Base-by-base conservation (phyloP, 2,113 vertebrate species). In the Harpagus bidentatus region DNA sequence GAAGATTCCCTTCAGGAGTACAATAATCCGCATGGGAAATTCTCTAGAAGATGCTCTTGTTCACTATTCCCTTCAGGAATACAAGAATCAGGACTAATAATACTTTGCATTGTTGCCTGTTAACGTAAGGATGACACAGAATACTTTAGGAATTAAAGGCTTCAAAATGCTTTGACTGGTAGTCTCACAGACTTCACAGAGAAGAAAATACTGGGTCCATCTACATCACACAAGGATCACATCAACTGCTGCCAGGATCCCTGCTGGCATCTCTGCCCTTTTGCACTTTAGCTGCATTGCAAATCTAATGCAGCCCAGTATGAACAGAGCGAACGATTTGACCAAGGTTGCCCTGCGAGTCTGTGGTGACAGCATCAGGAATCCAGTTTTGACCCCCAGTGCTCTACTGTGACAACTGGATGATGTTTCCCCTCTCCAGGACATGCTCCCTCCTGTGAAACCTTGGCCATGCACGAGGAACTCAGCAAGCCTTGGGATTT, bases 311-410 rank as follows among this genome's bases (percentile, higher is more conserved):
- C 50, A 93, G 63, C 19, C 36, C 45, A 9, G 23, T 1, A 16
- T 2, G 19, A 15, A 43, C 2, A 20, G 28, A n/a, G 38, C 1
- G 5, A 31, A 22, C 2, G 0, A 34, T 25, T 36, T 42, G 48
- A 9, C 38, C 66, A 79, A 63, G 62, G 53, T 62, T 88, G 43
- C 22, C 43, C 58, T 66, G 14, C 2, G 1, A 72, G 29, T 10
- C 59, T 71, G 52, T 1, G 4, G 26, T 32, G 23, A 42, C 42
- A 69, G 26, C 80, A 80, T 7, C 58, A 84, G n/a, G 34, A 86
- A 62, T 29, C 16, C 80, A 50, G 16, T 56, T 94, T 56, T 47
- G 88, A 71, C 8, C 20, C 73, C 7, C 66, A 71, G 16, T 11
- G 42, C 22, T 83, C 53, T 25, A 6, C 17, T n/a, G n/a, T 26